These are phyloP conservation scores for Crossocerus cetratus DNA, from an alignment of 2,888 invertebrate genomes.

Conservation along the genomic window DNA sequence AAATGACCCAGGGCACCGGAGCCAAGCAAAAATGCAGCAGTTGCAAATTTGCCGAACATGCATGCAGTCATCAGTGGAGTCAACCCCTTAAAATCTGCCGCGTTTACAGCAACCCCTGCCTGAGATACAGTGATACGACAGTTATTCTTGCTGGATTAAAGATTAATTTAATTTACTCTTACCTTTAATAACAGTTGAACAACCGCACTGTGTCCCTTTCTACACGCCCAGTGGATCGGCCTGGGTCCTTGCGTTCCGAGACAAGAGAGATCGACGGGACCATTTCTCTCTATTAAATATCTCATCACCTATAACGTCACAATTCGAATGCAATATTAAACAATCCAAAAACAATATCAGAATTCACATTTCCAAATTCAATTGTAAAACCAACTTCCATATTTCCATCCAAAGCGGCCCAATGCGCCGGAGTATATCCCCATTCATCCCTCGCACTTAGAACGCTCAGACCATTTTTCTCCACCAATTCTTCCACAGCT, in stretches of 20 bases:
- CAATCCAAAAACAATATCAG: background rate
- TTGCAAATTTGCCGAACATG: constrained; percentile 94
- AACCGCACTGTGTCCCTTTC: constrained; percentile 93
- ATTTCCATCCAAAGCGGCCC: constrained; percentile 93
- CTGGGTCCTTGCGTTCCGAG: constrained; percentile 92
- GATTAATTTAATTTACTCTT: background rate
- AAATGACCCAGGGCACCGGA: constrained; percentile 92
- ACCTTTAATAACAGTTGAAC: constrained; percentile 84
- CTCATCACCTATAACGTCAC: constrained; percentile 81
- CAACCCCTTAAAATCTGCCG: constrained; percentile 92
- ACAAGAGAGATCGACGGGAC: constrained; percentile 91
- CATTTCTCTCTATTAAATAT: constrained; percentile 89
- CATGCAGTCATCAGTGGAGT: constrained; percentile 95
- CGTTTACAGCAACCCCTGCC: constrained; percentile 92
- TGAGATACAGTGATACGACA: constrained; percentile 70
- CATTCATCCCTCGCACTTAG: constrained; percentile 91
- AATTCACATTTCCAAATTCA: background rate
- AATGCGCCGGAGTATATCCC: constrained; percentile 95
- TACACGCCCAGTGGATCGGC: constrained; percentile 96
- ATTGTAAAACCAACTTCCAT: constrained; percentile 80
- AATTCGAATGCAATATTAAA: background rate
- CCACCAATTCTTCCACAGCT: constrained; percentile 90
- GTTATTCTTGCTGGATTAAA: background rate
- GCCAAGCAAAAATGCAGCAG: constrained; percentile 92
- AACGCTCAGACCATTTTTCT: constrained; percentile 85